Base-by-base conservation (phyloP, 2,113 vertebrate species). In the Steatornis caripensis region DNA sequence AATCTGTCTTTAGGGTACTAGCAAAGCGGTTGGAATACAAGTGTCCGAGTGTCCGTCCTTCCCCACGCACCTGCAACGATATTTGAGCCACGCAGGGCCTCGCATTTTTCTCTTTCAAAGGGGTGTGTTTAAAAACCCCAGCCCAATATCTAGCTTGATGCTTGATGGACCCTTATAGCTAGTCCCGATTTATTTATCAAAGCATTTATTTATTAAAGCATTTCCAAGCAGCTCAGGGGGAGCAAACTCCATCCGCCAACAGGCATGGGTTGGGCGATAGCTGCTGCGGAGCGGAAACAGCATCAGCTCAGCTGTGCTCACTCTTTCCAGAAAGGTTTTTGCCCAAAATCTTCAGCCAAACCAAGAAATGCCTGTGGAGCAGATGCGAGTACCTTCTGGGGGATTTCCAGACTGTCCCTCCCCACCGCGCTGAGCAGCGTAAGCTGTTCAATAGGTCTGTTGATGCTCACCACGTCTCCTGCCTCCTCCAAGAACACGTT, bases 181-280 rank as follows among this genome's bases (percentile, higher is more conserved):
- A n/a, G n/a, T n/a, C n/a, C n/a, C n/a, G n/a, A n/a, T n/a, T n/a
- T n/a, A n/a, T n/a, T n/a, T n/a, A n/a, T n/a, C n/a, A n/a, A n/a
- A n/a, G n/a, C n/a, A n/a, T n/a, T n/a, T n/a, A n/a, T n/a, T n/a
- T n/a, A n/a, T n/a, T n/a, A n/a, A n/a, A n/a, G n/a, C n/a, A n/a
- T n/a, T n/a, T n/a, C n/a, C n/a, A n/a, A n/a, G n/a, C n/a, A n/a
- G n/a, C n/a, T n/a, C n/a, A n/a, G n/a, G n/a, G n/a, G n/a, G n/a
- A n/a, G n/a, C n/a, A n/a, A n/a, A n/a, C n/a, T n/a, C n/a, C n/a
- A n/a, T n/a, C n/a, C n/a, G n/a, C n/a, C n/a, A n/a, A n/a, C n/a
- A 27, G 46, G 18, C 6, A 1, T 1, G 0, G 15, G 19, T 12
- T 2, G 2, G 70, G 30, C 5, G 6, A 32, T 18, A 46, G 64